phyloP scores from a whole-genome alignment of 2,888 invertebrate genomes.

The Hyposoter dolosus region DNA sequence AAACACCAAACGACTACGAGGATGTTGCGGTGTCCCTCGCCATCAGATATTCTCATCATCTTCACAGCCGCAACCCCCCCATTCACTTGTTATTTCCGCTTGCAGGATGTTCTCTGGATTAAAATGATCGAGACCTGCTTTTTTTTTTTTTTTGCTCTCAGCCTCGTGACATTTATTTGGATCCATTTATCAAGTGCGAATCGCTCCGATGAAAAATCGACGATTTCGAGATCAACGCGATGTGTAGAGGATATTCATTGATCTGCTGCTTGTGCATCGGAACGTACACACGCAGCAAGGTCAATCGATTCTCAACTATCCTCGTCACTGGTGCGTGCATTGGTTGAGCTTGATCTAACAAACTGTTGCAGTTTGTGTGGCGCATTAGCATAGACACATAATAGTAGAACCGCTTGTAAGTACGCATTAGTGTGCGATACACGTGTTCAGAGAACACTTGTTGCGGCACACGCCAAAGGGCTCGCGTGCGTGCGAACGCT shows the following conservation, averaged over 20 bases:
- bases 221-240: background rate
- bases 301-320: conserved; percentile 57
- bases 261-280: conserved; percentile 25
- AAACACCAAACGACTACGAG: conserved; percentile 20
- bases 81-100: conserved; percentile 47
- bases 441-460: conserved; percentile 73
- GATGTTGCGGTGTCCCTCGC: conserved; percentile 54
- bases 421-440: conserved; percentile 55
- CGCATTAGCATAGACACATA: conserved; percentile 44
- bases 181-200: background rate
- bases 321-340: conserved; percentile 5
- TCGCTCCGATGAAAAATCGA: background rate
- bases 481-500: conserved; percentile 56
- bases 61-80: conserved; percentile 51
- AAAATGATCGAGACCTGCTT: background rate
- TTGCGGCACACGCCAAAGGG: conserved; percentile 69
- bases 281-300: conserved; percentile 44
- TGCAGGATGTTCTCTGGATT: conserved; percentile 33
- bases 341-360: conserved; percentile 38
- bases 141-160: background rate
- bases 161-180: background rate
- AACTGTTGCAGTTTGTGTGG: conserved; percentile 53
- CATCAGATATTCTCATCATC: conserved; percentile 27
- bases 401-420: conserved; percentile 36
- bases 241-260: conserved; percentile 28